Evolutionary conservation across 1,140 invertebrate genomes (phyloP), one percentile per base, ranked within the genome.

Genomic region (Nautilus pompilius): DNA sequence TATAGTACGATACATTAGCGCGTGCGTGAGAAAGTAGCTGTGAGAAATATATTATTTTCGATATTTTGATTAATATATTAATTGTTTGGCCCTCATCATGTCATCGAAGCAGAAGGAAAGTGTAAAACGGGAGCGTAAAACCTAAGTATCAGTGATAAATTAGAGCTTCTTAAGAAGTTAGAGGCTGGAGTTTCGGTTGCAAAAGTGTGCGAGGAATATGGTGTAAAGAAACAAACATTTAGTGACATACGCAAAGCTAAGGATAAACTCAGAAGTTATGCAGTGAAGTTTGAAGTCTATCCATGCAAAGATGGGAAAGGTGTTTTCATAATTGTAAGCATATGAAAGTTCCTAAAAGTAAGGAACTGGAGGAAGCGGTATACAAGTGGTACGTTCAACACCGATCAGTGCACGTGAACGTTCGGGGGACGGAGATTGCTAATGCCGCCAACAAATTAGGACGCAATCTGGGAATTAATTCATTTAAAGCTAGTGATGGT

Each of bases 91-190:
- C n/a, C n/a, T n/a, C 20, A 49, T 20, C 10, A 49, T 49, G 48
- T 10, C 48, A 8, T 2, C 48, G 26, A 49, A 20, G 2, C 10
- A 22, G 20, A 49, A 20, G 10, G 20, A 49, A 20, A 49, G 20
- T 10, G 6, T 20, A 49, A 49, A 2, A 20, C 10, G 20, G 26
- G 26, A 49, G 48, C 48, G 20, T 49, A 20, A 15, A 49, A 10
- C 20, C 48, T 49, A 49, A 15, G 10, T 49, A 20, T 49, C 10
- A 49, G 10, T 20, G 10, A 49, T 17, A 49, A 49, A 49, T 20
- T 49, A 20, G 48, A 49, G 20, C 48, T 49, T 49, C 10, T 49
- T 15, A 49, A 49, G 36, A 49, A 49, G 48, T 49, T 49, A 49
- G 48, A 49, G 48, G 10, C 48, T 49, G 48, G 48, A 15, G 48